Percentiles rank a stretch among this genome's conserved stretches.
These are phyloP conservation scores for Drosophila meridiana DNA, from an alignment of 2,888 invertebrate species.

Conservation along the genomic window DNA sequence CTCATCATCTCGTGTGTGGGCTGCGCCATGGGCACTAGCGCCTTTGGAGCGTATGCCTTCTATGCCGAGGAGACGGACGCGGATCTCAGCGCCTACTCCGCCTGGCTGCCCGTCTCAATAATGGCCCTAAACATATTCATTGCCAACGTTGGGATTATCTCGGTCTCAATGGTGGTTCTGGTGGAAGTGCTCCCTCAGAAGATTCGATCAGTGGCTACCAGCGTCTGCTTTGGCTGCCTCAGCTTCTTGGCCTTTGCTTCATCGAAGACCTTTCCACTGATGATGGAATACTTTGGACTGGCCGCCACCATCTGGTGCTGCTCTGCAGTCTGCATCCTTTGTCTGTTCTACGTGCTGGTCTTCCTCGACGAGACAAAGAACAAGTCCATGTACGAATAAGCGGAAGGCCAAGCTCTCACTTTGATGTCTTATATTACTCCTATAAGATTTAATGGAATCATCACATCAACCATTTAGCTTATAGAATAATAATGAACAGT, in stretches of 20 bases:
- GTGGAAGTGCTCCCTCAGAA: slow-evolving; percentile 79
- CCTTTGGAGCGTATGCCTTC: slow-evolving; percentile 74
- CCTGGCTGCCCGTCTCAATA: slow-evolving; percentile 71
- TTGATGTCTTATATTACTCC: not conserved
- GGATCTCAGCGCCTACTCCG: slow-evolving; percentile 53
- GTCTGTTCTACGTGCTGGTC: slow-evolving; percentile 71
- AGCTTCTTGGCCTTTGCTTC: slow-evolving; percentile 69
- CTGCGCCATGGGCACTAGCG: slow-evolving; percentile 62
- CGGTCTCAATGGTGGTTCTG: slow-evolving; percentile 76
- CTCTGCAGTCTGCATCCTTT: slow-evolving; percentile 57
- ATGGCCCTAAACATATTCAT: slow-evolving; percentile 77
- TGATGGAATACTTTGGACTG: slow-evolving; percentile 68
- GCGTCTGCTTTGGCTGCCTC: slow-evolving; percentile 63
- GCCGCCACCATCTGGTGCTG: slow-evolving; percentile 79
- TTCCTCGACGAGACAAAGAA: slow-evolving; percentile 82
- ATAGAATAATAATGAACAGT: not conserved
- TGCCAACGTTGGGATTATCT: slow-evolving; percentile 75
- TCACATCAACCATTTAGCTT: not conserved
- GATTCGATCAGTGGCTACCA: slow-evolving; percentile 71
- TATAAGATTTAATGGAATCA: not conserved
- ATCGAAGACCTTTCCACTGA: slow-evolving; percentile 72
- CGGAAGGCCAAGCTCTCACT: not conserved
- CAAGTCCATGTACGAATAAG: slow-evolving; percentile 62
- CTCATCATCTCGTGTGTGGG: slow-evolving; percentile 70
- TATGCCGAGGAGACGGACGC: slow-evolving; percentile 54